Evolutionary conservation across 2,113 vertebrate species (phyloP).

Genomic region (Paratilapia polleni): DNA sequence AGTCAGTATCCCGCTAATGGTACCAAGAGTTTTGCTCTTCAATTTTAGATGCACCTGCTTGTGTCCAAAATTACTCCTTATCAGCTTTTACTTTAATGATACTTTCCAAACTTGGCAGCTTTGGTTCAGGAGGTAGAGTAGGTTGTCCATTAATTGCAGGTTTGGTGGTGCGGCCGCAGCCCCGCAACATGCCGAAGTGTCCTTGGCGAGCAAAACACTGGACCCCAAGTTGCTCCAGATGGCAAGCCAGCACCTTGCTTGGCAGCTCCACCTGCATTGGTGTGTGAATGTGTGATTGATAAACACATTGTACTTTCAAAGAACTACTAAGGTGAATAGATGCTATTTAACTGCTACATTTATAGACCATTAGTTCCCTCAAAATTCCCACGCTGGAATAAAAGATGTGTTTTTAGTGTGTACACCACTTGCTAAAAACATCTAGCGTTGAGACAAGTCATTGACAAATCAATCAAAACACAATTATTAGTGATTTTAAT

Average conservation of each 20-base stretch:
- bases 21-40: not conserved
- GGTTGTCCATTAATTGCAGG: not conserved
- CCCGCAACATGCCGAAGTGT: not conserved
- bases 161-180: not conserved
- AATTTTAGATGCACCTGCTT: not conserved
- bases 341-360: not conserved
- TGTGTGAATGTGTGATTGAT: not conserved
- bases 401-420: not conserved
- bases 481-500: not conserved
- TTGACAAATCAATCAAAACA: not conserved
- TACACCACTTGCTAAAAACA: not conserved
- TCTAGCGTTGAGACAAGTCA: fast-evolving
- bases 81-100: not conserved
- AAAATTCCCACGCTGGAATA: not conserved
- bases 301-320: not conserved
- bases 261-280: not conserved
- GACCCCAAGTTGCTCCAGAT: not conserved
- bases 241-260: not conserved
- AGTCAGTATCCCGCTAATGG: not conserved
- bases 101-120: not conserved
- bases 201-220: not conserved
- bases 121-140: not conserved
- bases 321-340: not conserved
- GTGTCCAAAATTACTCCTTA: too few species aligned
- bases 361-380: not conserved